Evolutionary conservation across 2,797 vertebrate genomes (phyloP).

Genomic region (Aselliscus stoliczkanus): DNA sequence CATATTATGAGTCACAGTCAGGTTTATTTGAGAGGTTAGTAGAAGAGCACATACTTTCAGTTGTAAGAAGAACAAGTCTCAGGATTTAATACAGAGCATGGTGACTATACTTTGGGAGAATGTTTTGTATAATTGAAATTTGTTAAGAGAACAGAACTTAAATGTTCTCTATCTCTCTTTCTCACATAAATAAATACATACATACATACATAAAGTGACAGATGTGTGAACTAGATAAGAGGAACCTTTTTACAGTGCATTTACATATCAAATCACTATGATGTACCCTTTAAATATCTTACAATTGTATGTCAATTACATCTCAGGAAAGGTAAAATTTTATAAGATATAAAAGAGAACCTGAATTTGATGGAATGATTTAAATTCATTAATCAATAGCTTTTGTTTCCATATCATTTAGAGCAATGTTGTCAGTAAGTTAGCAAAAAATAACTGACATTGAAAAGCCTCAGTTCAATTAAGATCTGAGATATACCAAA

Average conservation of each 20-base stretch:
- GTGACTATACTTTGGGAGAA: not conserved
- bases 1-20: not conserved
- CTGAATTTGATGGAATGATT: not conserved
- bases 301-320: not conserved
- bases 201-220: not conserved
- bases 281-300: not conserved
- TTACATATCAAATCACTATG: not conserved
- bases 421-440: not conserved
- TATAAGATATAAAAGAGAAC: not conserved
- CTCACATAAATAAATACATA: not conserved
- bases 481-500: not conserved
- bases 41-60: not conserved
- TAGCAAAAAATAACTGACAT: not conserved
- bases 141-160: not conserved
- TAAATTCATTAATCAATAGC: not conserved
- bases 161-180: not conserved
- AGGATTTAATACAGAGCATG: not conserved
- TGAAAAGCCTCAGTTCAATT: not conserved
- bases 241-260: not conserved
- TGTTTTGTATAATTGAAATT: not conserved
- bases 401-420: not conserved
- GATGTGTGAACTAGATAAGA: not conserved
- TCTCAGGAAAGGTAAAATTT: not conserved
- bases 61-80: not conserved
- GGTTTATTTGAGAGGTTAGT: not conserved